Evolutionary conservation across 2,888 invertebrate species (phyloP), one percentile per base, ranked within the genome.

Genomic region (Glyphotaelius pellucidus): DNA sequence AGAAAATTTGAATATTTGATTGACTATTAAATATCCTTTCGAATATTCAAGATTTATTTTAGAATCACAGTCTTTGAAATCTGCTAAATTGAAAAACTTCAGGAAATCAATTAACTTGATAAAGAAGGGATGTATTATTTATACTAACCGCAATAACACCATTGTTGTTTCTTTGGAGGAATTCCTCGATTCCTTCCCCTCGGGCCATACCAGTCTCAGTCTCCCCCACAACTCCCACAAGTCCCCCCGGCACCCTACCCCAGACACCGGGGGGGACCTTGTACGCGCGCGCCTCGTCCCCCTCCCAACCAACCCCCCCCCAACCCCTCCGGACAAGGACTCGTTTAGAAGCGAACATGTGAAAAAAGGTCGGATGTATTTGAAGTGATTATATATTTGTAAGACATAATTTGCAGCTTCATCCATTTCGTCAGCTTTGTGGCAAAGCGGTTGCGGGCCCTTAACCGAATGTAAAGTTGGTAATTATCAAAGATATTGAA

Each of bases 101-200:
- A 86, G 30, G 42, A 86, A 86, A 35, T 86, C 47, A 86, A 86
- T 86, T 86, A 47, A 47, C 42, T 42, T 86, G 86, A 86, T 86
- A 42, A 30, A 88, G 31, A 31, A 88, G 19, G 67, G 32, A 84
- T 19, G 15, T 89, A 89, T 42, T 90, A 80, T 89, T 80, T 89
- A 47, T 31, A 90, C 30, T 32, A 25, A 90, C 90, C 83, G 83
- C 83, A 90, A 83, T 83, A 90, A 90, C 42, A 81, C 81, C 84
- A 38, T 52, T 83, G 90, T 90, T 80, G 42, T 90, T 81, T 90
- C 90, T 90, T 47, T 42, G 30, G 11, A 83, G 32, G 83, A 81
- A 32, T 83, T 89, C 38, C 83, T 90, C 25, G 83, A 90, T 81
- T 52, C 83, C 83, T 67, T 90, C 83, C 90, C 90, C 90, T 52